phyloP scores from a whole-genome alignment of 2,888 invertebrate species.

The Pammene aurita region DNA sequence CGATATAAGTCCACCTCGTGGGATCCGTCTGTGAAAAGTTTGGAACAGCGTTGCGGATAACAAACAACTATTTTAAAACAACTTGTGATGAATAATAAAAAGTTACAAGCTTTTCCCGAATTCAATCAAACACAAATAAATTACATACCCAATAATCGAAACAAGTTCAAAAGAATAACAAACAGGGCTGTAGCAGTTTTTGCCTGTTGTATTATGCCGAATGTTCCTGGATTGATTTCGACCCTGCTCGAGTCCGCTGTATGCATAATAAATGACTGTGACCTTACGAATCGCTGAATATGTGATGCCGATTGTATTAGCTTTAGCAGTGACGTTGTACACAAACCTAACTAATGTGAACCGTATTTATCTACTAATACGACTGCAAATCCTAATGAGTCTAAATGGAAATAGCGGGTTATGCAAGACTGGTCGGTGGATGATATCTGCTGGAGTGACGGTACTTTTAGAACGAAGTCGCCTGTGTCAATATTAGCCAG shows the following conservation, averaged over 20 bases:
- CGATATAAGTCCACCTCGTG: no score
- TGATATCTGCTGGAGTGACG: slow-evolving; percentile 29
- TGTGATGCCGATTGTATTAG: slow-evolving; percentile 40
- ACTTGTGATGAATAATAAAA: slow-evolving; percentile 17
- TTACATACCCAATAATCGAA: slow-evolving; percentile 37
- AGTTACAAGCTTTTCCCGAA: slow-evolving; percentile 24
- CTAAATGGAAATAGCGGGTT: slow-evolving; percentile 18
- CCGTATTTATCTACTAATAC: not conserved
- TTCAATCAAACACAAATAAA: slow-evolving; percentile 38
- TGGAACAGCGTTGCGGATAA: no score
- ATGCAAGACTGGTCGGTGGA: slow-evolving; percentile 34
- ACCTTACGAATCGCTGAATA: slow-evolving; percentile 46
- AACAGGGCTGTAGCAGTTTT: slow-evolving; percentile 40
- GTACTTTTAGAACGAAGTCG: slow-evolving; percentile 18
- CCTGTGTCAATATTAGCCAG: slow-evolving; percentile 20
- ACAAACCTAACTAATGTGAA: not conserved
- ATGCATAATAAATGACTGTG: slow-evolving; percentile 70
- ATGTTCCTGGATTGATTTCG: slow-evolving; percentile 69
- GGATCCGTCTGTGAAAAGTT: no score
- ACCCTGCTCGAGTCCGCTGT: slow-evolving; percentile 61
- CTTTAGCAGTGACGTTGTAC: slow-evolving; percentile 30
- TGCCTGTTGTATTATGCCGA: slow-evolving; percentile 55
- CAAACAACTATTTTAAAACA: slow-evolving; percentile 7
- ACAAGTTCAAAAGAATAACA: slow-evolving; percentile 42
- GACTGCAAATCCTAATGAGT: slow-evolving; percentile 2